Percentiles rank a stretch among this genome's conserved stretches.
Conservation (phyloP, 2,888 invertebrate species). For the Ophion obscuratus region DNA sequence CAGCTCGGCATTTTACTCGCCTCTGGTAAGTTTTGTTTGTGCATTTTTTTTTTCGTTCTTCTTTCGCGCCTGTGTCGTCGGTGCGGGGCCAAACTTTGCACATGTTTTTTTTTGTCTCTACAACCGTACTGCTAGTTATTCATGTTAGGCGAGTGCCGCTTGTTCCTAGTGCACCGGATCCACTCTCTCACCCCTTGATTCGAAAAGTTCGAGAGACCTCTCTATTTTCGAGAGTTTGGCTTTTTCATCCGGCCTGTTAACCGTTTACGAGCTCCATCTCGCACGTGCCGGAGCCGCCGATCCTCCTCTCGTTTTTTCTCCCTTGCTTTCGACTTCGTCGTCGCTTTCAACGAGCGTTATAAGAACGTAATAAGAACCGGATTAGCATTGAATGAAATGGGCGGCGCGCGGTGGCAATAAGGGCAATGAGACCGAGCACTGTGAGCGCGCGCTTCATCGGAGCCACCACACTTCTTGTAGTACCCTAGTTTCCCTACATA, state of each 20-base stretch:
- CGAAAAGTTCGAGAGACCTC: constrained; percentile 20
- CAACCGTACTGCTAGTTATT: too few relatives aligned
- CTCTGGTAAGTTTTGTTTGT: constrained; percentile 90
- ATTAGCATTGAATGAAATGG: constrained; percentile 84
- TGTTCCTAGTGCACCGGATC: constrained; percentile 20
- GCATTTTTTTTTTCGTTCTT: too few relatives aligned
- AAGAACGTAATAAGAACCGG: constrained; percentile 83
- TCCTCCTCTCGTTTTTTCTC: constrained; percentile 27
- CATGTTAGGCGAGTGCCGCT: not conserved
- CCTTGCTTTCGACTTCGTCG: constrained; percentile 45
- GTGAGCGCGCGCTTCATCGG: constrained; percentile 53
- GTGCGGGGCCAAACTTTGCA: not conserved
- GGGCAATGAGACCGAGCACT: constrained; percentile 74
- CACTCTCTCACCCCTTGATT: constrained; percentile 35
- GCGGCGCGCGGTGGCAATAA: constrained; percentile 77
- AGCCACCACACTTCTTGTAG: constrained; percentile 54
- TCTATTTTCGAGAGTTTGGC: constrained; percentile 13
- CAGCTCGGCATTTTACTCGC: constrained; percentile 97
- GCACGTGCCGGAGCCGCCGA: constrained; percentile 69
- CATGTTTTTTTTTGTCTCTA: too few relatives aligned
- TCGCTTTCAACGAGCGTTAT: constrained; percentile 79
- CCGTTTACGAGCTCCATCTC: constrained; percentile 57
- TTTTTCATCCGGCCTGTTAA: constrained; percentile 30
- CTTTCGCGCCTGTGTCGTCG: not conserved
- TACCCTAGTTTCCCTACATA: constrained; percentile 33